These are phyloP conservation scores for Oreonectes daqikongensis DNA, from an alignment of 2,797 vertebrate species.

Conservation along the genomic window DNA sequence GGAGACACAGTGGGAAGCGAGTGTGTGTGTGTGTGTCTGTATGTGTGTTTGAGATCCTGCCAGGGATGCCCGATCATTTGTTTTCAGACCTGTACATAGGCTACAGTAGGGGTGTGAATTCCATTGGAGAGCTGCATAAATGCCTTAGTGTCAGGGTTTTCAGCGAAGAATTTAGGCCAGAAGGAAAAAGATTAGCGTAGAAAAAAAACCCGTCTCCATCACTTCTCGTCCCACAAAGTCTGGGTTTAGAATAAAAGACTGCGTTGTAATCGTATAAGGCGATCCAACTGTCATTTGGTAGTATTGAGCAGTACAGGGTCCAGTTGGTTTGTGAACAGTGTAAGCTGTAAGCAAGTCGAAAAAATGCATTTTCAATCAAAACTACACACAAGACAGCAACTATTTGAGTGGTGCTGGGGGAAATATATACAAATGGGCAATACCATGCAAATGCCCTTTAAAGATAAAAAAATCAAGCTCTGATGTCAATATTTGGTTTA, in stretches of 20 bases:
- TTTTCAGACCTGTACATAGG: conserved; percentile 29
- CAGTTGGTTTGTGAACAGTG: conserved; percentile 9
- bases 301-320: neutral
- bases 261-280: neutral
- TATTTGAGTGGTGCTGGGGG: neutral
- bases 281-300: conserved; percentile 20
- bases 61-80: conserved; percentile 27
- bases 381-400: neutral
- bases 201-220: conserved; percentile 8
- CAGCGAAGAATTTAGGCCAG: conserved; percentile 32
- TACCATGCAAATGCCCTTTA: too few relatives aligned
- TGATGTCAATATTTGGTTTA: too few relatives aligned
- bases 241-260: conserved; percentile 17
- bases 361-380: conserved; percentile 1
- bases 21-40: conserved; percentile 17
- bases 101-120: conserved; percentile 26
- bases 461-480: too few relatives aligned
- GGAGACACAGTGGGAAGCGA: conserved; percentile 17
- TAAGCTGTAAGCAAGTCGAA: neutral
- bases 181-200: conserved; percentile 35
- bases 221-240: conserved; percentile 19
- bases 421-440: too few relatives aligned
- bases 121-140: conserved; percentile 25
- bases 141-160: conserved; percentile 33
- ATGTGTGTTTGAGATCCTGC: conserved; percentile 32